Conservation (phyloP, 2,797 vertebrate species). For the Caiman crocodilus region DNA sequence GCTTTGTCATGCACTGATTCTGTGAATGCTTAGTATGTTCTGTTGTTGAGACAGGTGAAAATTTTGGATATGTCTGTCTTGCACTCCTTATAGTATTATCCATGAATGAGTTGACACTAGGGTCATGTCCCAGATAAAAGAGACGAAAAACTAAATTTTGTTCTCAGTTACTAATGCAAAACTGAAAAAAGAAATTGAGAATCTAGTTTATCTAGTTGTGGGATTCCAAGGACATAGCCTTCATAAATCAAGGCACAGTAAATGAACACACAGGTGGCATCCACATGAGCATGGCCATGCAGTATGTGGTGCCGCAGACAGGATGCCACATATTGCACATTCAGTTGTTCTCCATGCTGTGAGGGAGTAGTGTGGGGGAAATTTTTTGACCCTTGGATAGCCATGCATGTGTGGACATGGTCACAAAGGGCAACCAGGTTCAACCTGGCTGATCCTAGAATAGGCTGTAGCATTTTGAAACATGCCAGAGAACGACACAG, state of each 20-base stretch:
- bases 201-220: neutral
- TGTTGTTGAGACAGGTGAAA: neutral
- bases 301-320: no score
- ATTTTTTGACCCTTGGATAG: no score
- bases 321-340: no score
- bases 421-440: no score
- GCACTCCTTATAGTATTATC: neutral
- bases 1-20: neutral
- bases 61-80: neutral
- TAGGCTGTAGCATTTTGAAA: no score
- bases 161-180: neutral
- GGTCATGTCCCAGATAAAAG: neutral
- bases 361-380: no score
- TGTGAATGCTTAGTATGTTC: neutral
- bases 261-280: neutral
- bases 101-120: neutral
- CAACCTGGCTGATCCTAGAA: no score
- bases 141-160: neutral
- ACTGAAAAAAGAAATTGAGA: neutral
- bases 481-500: no score
- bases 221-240: neutral
- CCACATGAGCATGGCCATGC: neutral
- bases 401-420: no score
- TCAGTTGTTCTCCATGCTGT: no score
- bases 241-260: neutral